Percentiles rank a stretch among this genome's conserved stretches.
Conservation (phyloP, 2,797 vertebrate species). For the Sarcoramphus papa region DNA sequence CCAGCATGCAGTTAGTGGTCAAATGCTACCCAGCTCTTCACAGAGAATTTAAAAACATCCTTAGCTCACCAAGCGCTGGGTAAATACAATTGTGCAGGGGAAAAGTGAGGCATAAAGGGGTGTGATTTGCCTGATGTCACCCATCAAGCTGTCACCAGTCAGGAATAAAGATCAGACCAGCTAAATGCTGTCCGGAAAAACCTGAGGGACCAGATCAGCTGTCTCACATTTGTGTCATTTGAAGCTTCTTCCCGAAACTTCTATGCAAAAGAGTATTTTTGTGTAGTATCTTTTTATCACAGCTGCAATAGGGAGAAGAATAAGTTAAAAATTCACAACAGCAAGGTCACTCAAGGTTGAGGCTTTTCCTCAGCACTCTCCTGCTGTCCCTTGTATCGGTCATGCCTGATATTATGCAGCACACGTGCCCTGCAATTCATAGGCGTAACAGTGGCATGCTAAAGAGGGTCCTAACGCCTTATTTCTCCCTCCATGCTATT, state of each 20-base stretch:
- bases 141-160: neutral
- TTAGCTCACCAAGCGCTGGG: neutral
- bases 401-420: neutral
- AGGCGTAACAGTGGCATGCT: neutral
- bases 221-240: neutral
- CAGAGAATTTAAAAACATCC: neutral
- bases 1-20: neutral
- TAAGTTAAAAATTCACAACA: neutral
- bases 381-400: neutral
- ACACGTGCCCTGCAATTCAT: neutral
- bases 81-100: neutral
- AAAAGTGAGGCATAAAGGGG: neutral
- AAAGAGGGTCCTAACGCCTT: neutral
- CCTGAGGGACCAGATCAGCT: neutral
- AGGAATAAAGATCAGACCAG: neutral
- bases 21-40: neutral
- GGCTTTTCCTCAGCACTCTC: neutral
- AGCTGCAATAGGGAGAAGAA: neutral
- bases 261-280: neutral
- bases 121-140: neutral
- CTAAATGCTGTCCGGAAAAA: neutral
- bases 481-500: neutral
- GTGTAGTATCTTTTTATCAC: neutral
- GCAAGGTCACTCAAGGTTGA: constrained; percentile 29
- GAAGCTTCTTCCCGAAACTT: neutral